Evolutionary conservation across 2,888 invertebrate genomes (phyloP).

Genomic region (Anthoptus insignis): DNA sequence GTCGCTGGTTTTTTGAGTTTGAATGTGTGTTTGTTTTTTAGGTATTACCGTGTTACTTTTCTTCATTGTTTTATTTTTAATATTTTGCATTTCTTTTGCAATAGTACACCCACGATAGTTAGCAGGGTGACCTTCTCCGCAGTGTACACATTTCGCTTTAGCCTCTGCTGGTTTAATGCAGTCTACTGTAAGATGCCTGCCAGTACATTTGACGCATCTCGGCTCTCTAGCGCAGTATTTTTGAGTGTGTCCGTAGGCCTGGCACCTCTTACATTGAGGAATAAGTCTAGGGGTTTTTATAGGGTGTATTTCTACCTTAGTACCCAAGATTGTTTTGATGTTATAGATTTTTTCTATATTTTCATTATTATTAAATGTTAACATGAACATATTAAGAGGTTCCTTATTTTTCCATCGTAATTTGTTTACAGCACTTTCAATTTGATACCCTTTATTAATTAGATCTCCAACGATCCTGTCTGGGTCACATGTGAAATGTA

Average conservation of each 20-base stretch:
- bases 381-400: background rate
- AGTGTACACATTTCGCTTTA: slow-evolving; percentile 40
- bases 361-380: background rate
- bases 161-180: slow-evolving; percentile 28
- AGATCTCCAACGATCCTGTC: background rate
- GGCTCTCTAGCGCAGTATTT: slow-evolving; percentile 33
- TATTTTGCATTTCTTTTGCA: slow-evolving; percentile 32
- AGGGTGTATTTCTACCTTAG: background rate
- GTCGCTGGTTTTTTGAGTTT: too few relatives aligned
- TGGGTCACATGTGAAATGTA: background rate
- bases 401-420: background rate
- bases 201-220: slow-evolving; percentile 29
- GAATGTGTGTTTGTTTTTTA: too few relatives aligned
- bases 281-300: slow-evolving; percentile 15
- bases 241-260: slow-evolving; percentile 33
- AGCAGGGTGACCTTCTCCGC: slow-evolving; percentile 37
- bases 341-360: background rate
- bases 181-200: slow-evolving; percentile 26
- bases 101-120: slow-evolving; percentile 36
- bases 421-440: background rate
- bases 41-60: too few relatives aligned
- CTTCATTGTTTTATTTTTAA: slow-evolving; percentile 9
- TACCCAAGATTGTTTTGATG: background rate
- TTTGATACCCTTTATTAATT: background rate
- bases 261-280: slow-evolving; percentile 38